Evolutionary conservation across 2,888 invertebrate genomes (phyloP), one percentile per base, ranked within the genome.

Genomic region (Pomacea canaliculata): DNA sequence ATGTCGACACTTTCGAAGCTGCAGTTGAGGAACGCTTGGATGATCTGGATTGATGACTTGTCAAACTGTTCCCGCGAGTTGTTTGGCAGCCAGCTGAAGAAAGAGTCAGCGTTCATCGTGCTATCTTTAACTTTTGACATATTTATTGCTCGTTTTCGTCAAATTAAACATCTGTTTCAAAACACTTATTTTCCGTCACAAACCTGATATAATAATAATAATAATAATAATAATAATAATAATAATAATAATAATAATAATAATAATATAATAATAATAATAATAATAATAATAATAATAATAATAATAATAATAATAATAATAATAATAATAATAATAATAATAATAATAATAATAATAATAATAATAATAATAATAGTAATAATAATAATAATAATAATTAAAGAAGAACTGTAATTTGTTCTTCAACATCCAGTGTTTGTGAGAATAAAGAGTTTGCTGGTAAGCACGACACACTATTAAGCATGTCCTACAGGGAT

Each of bases 11-110:
- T 10, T 13, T 73, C 69, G 49, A 76, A 71, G 19, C 56, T 12
- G 56, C 79, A 79, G 37, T 9, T 66, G 19, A 79, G 69, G 51
- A 74, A 79, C 16, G 70, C 63, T 2, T 71, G 71, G 48, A 79
- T 62, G 16, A 79, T 63, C 1, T 23, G 60, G 23, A 76, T 16
- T 18, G 79, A 71, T 19, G 67, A 62, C 12, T 63, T 48, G 49
- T 74, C 63, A 27, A 27, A 71, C 13, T 19, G 1, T 18, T 4
- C 19, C 9, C 68, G 68, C 68, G 27, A 16, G 19, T 7, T 19
- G 27, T 46, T 37, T 9, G 68, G 48, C 13, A 13, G 9, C 68
- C 68, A 68, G 68, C 68, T 68, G 51, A 56, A 4, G 16, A 10
- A 56, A 56, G 19, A 63, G 63, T 27, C 63, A 63, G 19, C 19